A percentile compares a stretch with the other conserved stretches of the same genome.
These are phyloP conservation scores for Amyelois transitella DNA, from an alignment of 1,140 invertebrate species.

Conservation along the genomic window DNA sequence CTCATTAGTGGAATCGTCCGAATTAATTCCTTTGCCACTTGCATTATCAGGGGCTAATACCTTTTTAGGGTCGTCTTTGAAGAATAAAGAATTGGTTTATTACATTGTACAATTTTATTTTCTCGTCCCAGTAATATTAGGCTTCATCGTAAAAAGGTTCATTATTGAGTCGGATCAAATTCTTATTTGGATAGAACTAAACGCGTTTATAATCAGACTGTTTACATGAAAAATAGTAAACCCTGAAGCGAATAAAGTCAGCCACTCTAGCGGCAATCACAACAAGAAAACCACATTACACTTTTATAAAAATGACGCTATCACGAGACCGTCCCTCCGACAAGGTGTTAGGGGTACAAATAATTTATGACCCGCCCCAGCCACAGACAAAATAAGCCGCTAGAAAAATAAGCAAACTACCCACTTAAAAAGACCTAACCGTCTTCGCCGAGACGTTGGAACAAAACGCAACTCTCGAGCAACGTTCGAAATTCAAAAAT, in stretches of 20 bases:
- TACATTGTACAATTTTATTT: not conserved
- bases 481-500: slow-evolving; percentile 44
- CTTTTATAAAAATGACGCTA: slow-evolving; percentile 72
- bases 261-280: slow-evolving; percentile 48
- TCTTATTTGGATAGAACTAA: no score
- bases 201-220: no score
- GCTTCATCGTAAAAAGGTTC: not conserved
- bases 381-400: slow-evolving; percentile 65
- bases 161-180: no score
- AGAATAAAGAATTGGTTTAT: not conserved
- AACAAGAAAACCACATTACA: slow-evolving; percentile 66
- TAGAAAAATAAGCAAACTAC: slow-evolving; percentile 71
- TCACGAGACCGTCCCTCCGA: slow-evolving; percentile 39
- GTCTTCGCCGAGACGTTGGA: slow-evolving; percentile 1
- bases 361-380: slow-evolving; percentile 63
- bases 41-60: not conserved
- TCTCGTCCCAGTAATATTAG: not conserved
- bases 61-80: not conserved
- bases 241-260: not conserved
- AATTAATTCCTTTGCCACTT: not conserved
- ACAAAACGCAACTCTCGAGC: slow-evolving; percentile 40
- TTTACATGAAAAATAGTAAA: not conserved
- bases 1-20: not conserved
- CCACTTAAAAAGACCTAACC: slow-evolving; percentile 53
- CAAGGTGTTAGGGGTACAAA: slow-evolving; percentile 64